Conservation (phyloP, 1,140 invertebrate genomes). For the Drosophila jambulina region DNA sequence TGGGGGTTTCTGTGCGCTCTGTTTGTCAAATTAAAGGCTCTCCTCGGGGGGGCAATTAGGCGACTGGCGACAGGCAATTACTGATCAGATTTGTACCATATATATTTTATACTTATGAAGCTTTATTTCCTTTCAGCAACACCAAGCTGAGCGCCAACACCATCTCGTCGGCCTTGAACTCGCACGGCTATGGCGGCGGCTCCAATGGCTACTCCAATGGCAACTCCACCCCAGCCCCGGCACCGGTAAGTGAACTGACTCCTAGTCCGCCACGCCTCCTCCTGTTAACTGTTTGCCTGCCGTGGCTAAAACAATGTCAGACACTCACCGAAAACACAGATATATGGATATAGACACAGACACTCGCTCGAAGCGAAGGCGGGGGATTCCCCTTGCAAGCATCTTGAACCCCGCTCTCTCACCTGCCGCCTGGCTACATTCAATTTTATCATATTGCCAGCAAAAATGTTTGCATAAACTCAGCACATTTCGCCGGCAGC, state of each 20-base stretch:
- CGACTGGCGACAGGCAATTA: constrained; percentile 52
- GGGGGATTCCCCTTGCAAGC: background rate
- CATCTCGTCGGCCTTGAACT: constrained; percentile 81
- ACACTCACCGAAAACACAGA: constrained; percentile 41
- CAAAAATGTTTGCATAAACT: constrained; percentile 77
- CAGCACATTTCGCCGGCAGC: constrained; percentile 57
- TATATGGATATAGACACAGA: constrained; percentile 36
- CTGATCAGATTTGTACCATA: constrained; percentile 22
- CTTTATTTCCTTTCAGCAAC: constrained; percentile 49
- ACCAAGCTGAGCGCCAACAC: constrained; percentile 83
- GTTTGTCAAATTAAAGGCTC: constrained; percentile 70
- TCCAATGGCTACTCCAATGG: constrained; percentile 75
- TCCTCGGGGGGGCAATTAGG: constrained; percentile 54
- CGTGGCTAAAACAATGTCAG: constrained; percentile 67
- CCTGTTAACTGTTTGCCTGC: constrained; percentile 37
- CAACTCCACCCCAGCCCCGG: constrained; percentile 70
- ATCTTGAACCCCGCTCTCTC: constrained; percentile 1
- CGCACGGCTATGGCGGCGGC: constrained; percentile 71
- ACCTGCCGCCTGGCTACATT: constrained; percentile 45
- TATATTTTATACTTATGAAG: constrained; percentile 6
- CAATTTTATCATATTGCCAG: constrained; percentile 76
- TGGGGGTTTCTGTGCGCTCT: constrained; percentile 27
- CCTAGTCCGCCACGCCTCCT: background rate
- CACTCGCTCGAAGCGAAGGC: background rate
- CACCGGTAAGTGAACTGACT: constrained; percentile 69